Evolutionary conservation across 2,113 vertebrate genomes (phyloP).

Genomic region (Aleadryas rufinucha): DNA sequence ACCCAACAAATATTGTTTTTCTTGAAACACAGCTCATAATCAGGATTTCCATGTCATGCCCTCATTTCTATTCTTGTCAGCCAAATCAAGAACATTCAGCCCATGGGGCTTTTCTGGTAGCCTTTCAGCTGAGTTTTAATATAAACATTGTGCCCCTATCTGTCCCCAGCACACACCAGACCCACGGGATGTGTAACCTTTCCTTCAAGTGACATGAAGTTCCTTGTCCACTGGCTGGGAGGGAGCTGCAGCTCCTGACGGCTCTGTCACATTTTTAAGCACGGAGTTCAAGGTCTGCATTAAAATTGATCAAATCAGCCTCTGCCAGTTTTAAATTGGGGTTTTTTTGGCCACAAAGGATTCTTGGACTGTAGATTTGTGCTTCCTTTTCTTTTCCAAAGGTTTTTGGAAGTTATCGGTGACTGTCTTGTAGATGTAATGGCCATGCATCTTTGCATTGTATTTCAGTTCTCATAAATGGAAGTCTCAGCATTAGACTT

Average conservation of each 20-base stretch:
- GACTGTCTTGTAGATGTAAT: neutral
- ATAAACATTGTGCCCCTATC: neutral
- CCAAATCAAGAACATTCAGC: neutral
- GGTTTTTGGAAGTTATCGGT: neutral
- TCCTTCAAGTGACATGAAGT: neutral
- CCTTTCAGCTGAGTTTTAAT: neutral
- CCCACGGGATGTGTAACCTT: neutral
- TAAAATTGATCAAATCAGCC: neutral
- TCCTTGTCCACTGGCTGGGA: neutral
- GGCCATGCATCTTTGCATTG: neutral
- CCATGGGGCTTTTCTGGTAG: neutral
- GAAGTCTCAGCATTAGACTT: neutral
- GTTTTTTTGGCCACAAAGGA: neutral
- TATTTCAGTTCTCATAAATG: neutral
- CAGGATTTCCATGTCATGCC: neutral
- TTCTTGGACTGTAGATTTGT: neutral
- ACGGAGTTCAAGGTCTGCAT: neutral
- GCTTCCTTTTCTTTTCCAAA: neutral
- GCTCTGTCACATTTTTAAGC: neutral
- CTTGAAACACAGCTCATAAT: neutral
- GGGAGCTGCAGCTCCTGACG: neutral
- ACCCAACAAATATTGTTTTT: neutral
- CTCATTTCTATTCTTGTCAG: neutral
- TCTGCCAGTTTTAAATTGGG: neutral
- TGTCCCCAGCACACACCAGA: neutral